phyloP scores from a whole-genome alignment of 2,797 vertebrate genomes.

The Sebastolobus alascanus region DNA sequence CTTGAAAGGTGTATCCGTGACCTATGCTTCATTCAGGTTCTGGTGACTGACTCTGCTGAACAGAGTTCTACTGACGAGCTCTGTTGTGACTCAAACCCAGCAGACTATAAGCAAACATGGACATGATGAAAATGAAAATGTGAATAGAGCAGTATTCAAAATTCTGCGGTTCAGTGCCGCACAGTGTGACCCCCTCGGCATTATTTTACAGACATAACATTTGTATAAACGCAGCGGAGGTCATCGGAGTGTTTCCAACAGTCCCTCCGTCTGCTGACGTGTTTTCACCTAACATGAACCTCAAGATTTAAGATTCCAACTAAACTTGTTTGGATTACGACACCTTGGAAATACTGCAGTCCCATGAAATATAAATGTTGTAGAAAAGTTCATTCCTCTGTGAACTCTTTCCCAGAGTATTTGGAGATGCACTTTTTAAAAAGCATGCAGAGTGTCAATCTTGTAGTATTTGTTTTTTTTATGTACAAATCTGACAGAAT shows the following conservation, averaged over 20 bases:
- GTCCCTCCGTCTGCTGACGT: neutral
- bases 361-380: slow-evolving; percentile 14
- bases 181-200: neutral
- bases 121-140: slow-evolving; percentile 30
- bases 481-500: neutral
- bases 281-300: neutral
- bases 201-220: slow-evolving; percentile 16
- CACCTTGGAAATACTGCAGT: neutral
- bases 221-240: neutral
- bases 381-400: neutral
- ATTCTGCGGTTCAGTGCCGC: neutral
- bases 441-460: neutral
- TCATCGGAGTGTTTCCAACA: slow-evolving; percentile 6
- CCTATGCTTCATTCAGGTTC: slow-evolving; percentile 25
- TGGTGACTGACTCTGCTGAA: slow-evolving; percentile 7
- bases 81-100: slow-evolving; percentile 39
- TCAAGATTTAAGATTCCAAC: slow-evolving; percentile 2
- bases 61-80: slow-evolving; percentile 23
- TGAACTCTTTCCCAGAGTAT: neutral
- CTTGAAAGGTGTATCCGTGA: slow-evolving; percentile 16
- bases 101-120: slow-evolving; percentile 15
- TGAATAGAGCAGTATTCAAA: slow-evolving; percentile 11
- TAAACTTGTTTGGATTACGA: neutral
- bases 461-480: neutral
- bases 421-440: neutral